Percentiles rank a stretch among this genome's conserved stretches.
phyloP scores from a whole-genome alignment of 2,797 vertebrate genomes.

The Channa striata region DNA sequence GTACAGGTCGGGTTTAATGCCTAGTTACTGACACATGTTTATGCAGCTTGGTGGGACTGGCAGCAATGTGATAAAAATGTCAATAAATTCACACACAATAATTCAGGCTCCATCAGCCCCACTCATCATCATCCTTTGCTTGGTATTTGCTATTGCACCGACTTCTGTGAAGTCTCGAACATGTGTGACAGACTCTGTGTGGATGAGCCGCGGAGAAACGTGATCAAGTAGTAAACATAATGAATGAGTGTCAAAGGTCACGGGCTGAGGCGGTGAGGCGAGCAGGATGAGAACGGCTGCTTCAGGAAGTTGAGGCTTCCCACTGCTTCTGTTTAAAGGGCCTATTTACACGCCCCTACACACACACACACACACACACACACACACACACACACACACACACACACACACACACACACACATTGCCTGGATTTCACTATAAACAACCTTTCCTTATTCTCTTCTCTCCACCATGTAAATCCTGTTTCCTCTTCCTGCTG shows the following conservation, averaged over 20 bases:
- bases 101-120: neutral
- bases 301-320: constrained; percentile 30
- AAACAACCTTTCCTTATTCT: constrained; percentile 40
- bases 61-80: too few relatives aligned
- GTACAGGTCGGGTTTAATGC: too few relatives aligned
- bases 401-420: constrained; percentile 9
- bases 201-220: neutral
- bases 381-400: too few relatives aligned
- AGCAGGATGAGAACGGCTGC: constrained; percentile 27
- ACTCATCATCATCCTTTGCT: too few relatives aligned
- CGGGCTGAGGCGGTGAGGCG: neutral
- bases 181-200: neutral
- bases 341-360: constrained; percentile 18
- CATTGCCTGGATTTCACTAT: constrained; percentile 1
- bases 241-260: constrained; percentile 46
- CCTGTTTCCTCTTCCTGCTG: constrained; percentile 44
- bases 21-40: too few relatives aligned
- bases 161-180: too few relatives aligned
- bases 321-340: constrained; percentile 19
- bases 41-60: too few relatives aligned
- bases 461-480: constrained; percentile 17
- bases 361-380: too few relatives aligned
- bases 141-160: too few relatives aligned
- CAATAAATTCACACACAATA: neutral
- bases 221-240: constrained; percentile 4